These are phyloP conservation scores for Alauda arvensis DNA, from an alignment of 2,797 vertebrate species.

Conservation along the genomic window DNA sequence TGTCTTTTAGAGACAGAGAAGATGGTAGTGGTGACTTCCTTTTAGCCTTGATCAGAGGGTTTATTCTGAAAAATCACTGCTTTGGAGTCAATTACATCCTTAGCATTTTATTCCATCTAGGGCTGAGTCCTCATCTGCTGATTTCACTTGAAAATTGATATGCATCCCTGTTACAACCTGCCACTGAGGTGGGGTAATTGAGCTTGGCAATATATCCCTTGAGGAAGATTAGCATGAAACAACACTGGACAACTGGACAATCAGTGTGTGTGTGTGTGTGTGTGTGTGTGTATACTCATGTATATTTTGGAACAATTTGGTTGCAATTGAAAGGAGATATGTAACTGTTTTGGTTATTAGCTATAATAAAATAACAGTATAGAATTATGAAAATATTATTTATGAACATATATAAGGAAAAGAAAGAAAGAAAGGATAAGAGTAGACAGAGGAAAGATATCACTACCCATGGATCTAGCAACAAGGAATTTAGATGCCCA, in stretches of 20 bases:
- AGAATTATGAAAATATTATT: background rate
- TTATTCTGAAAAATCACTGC: background rate
- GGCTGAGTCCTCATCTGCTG: background rate
- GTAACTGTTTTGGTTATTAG: background rate
- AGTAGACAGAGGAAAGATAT: background rate
- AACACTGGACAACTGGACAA: background rate
- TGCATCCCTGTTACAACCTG: background rate
- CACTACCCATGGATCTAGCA: background rate
- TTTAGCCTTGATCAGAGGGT: background rate
- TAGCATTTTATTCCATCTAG: background rate
- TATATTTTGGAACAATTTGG: background rate
- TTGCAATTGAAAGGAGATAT: background rate
- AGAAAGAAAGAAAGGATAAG: background rate
- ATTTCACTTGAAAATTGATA: background rate
- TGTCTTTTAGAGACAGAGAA: background rate
- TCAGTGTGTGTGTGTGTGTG: too few relatives aligned
- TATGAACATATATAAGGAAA: background rate
- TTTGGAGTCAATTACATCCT: background rate
- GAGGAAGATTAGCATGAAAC: background rate
- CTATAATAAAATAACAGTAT: background rate
- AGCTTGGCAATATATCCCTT: background rate
- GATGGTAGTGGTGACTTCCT: background rate
- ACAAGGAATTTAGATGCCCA: background rate
- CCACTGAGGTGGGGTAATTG: background rate
- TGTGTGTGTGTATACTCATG: too few relatives aligned